Base-by-base conservation (phyloP, 2,113 vertebrate species). In the Thamnaconus septentrionalis region DNA sequence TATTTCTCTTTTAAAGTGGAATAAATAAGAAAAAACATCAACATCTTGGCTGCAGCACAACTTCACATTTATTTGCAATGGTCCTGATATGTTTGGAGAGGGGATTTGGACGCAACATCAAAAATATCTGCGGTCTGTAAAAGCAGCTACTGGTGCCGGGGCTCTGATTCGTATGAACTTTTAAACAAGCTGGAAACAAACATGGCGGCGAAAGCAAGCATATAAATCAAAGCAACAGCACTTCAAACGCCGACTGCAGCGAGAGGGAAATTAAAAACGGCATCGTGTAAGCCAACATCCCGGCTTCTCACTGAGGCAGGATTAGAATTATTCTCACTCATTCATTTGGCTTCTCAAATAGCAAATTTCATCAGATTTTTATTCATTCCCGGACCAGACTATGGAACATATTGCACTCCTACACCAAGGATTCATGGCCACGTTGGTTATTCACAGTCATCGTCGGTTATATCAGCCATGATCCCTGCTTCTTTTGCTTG, bases 101-200 rank as follows among this genome's bases (percentile, higher is more conserved):
- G 18, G 18, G 18, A 31, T 51, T 51, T 59, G 12, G 56, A 59
- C 56, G 52, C 57, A 11, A 43, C 44, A 45, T 45, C 7, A 7
- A 45, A 7, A 45, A 45, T 45, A 6, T 45, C 5, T 45, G 44
- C 1, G 7, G 7, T 45, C 5, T 0, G 18, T 2, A 31, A 31
- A 31, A 31, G 18, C 18, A 31, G 44, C 44, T 45, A 46, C 58
- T 47, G 45, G 49, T 59, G 41, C 18, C 18, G 18, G 18, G 59
- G 61, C 53, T 50, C 18, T 50, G 73, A 71, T 61, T 45, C 8
- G 58, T 80, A 78, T 85, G 69, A 67, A 83, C 76, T 74, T 75
- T 31, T 31, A 71, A 69, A 72, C 50, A 63, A 63, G 39, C 60
- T 61, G 46, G 1, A 66, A 66, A 85, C 72, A 73, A 65, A 79